Evolutionary conservation across 2,888 invertebrate species (phyloP), one percentile per base, ranked within the genome.

Genomic region (Calameuta idolon): DNA sequence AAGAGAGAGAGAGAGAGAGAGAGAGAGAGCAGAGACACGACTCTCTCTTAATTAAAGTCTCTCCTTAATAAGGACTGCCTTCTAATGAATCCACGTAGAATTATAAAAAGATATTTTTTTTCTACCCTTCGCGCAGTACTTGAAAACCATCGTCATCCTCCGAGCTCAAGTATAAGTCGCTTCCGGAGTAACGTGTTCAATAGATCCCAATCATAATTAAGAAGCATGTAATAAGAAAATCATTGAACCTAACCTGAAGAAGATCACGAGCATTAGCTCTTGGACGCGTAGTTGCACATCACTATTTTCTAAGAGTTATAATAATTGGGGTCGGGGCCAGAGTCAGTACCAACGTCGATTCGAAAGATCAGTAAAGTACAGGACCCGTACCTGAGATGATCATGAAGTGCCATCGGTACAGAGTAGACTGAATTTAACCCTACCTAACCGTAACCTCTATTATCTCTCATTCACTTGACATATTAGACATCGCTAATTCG

Each of bases 321-420:
- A 86, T 87, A 86, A 88, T 89, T 87, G 85, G 85, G 87, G 85
- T 89, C 86, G 84, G 84, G 85, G 84, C 82, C 55, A 55, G 55
- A 55, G 55, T 55, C 23, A 55, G 55, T 55, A 55, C 23, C 23
- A 55, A 9, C 55, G 23, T 23, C 23, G 23, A 23, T 9, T 55
- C 55, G 23, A 55, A 55, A 9, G 55, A 55, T 55, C 23, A 23
- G 55, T 23, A 40, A 40, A 40, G 15, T 55, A 23, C 23, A 23
- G 55, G 23, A 55, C 23, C 40, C 15, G 40, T 55, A 4, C 40
- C 55, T 2, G 23, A 15, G 55, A 55, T 9, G 55, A 5, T 55
- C 55, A 55, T 23, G 55, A 23, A 55, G 23, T 23, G 9, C 23
- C 23, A 23, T 23, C 9, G 55, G 23, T 23, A 55, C 23, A 9